Percentiles rank a stretch among this genome's conserved stretches.
Evolutionary conservation across 1,140 invertebrate species (phyloP).

Genomic region (Periplaneta americana): DNA sequence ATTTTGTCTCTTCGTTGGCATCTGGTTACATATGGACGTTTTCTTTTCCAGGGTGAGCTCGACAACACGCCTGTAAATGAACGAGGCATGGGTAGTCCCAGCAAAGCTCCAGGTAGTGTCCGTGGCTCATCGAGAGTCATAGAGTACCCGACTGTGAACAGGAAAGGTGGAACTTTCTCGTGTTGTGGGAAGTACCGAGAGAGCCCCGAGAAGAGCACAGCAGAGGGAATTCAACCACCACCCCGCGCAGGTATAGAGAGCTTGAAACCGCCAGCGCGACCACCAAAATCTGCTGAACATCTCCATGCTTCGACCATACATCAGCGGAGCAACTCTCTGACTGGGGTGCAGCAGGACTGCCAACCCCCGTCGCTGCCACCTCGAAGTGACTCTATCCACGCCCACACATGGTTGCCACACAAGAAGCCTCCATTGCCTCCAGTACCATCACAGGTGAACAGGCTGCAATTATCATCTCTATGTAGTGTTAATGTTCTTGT

Average conservation of each 20-base stretch:
- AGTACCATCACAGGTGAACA: slow-evolving; percentile 53
- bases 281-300: slow-evolving; percentile 5
- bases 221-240: slow-evolving; percentile 7
- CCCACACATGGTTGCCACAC: slow-evolving; percentile 40
- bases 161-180: slow-evolving; percentile 14
- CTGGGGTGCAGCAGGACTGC: background rate
- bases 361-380: slow-evolving; percentile 50
- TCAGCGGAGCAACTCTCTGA: background rate
- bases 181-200: slow-evolving; percentile 16
- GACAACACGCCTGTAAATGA: background rate
- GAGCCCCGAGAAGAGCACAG: slow-evolving; percentile 5
- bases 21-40: too few species aligned
- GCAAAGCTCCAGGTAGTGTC: too few species aligned
- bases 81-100: too few species aligned
- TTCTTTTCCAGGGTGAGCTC: background rate
- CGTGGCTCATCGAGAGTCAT: background rate
- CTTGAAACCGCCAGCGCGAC: background rate
- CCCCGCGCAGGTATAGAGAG: background rate
- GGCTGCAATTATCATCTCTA: too few species aligned
- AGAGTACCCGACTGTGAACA: slow-evolving; percentile 8
- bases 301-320: background rate
- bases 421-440: slow-evolving; percentile 67
- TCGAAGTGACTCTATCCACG: slow-evolving; percentile 29
- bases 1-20: too few species aligned
- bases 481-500: too few species aligned